Percentiles rank a stretch among this genome's conserved stretches.
Conservation (phyloP, 2,113 vertebrate genomes). For the Sinosuthora webbiana region DNA sequence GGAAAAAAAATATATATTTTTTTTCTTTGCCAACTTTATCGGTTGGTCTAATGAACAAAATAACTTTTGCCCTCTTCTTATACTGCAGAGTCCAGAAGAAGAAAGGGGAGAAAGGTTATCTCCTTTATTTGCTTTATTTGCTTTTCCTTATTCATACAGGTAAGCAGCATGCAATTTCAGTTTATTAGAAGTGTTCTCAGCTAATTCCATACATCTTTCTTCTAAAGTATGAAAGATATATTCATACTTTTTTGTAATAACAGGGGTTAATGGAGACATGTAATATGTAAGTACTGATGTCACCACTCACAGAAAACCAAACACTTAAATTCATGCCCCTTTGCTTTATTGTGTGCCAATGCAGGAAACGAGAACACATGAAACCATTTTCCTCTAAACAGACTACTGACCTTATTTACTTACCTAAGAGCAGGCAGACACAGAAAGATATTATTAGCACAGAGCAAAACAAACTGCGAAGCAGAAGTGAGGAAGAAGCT, state of each 20-base stretch:
- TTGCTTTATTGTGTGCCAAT: background rate
- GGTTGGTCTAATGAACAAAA: background rate
- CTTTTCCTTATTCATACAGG: background rate
- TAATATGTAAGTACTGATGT: background rate
- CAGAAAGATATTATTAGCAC: background rate
- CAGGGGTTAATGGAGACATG: background rate
- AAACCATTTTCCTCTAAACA: background rate
- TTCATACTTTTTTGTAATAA: background rate
- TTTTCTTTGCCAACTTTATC: background rate
- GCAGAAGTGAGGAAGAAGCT: background rate
- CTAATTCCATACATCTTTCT: background rate
- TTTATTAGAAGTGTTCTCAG: background rate
- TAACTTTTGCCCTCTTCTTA: background rate
- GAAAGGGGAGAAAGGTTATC: background rate
- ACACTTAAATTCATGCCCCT: background rate
- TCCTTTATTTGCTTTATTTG: background rate
- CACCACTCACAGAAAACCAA: background rate
- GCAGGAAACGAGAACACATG: background rate
- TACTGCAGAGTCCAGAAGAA: background rate
- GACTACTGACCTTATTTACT: background rate
- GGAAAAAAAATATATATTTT: background rate
- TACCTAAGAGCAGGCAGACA: background rate
- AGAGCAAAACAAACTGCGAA: background rate
- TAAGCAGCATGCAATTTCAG: background rate
- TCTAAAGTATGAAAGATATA: background rate